Conservation (phyloP, 1,140 invertebrate genomes). For the Zaprionus davidi region DNA sequence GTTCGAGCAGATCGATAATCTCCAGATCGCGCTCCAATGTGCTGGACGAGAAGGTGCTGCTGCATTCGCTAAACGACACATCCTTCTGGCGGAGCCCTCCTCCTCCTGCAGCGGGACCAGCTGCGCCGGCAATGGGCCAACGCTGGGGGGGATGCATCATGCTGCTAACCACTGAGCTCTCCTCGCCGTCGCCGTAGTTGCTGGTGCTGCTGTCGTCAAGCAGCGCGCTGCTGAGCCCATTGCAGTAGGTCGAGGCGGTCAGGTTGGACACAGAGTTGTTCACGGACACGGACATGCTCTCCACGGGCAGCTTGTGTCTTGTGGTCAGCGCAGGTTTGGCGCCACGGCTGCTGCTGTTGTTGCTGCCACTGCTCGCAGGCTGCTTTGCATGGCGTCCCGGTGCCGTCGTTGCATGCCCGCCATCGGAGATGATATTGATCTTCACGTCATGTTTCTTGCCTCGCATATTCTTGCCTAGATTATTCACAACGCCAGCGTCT, state of each 20-base stretch:
- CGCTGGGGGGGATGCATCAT: constrained; percentile 73
- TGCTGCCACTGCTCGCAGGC: constrained; percentile 27
- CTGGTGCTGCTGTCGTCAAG: constrained; percentile 76
- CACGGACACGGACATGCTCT: constrained; percentile 49
- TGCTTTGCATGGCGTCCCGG: constrained; percentile 31
- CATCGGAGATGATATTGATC: constrained; percentile 80
- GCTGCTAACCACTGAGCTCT: constrained; percentile 80
- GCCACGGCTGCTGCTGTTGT: constrained; percentile 44
- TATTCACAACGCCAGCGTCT: constrained; percentile 69
- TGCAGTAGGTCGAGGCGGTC: constrained; percentile 78
- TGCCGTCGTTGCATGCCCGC: constrained; percentile 28
- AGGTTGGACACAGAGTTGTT: constrained; percentile 76
- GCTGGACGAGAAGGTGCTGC: constrained; percentile 76
- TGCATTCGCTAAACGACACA: constrained; percentile 77
- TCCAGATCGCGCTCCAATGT: constrained; percentile 80
- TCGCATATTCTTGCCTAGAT: constrained; percentile 69
- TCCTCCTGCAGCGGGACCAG: not conserved
- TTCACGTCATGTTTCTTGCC: constrained; percentile 79
- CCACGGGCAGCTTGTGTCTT: constrained; percentile 53
- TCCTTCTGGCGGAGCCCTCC: constrained; percentile 62
- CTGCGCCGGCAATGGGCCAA: constrained; percentile 44
- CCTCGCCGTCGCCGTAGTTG: constrained; percentile 79
- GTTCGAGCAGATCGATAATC: constrained; percentile 81
- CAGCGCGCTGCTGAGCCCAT: constrained; percentile 54
- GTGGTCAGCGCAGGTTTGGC: constrained; percentile 1